Percentiles rank a stretch among this genome's conserved stretches.
These are phyloP conservation scores for Thymelicus sylvestris DNA, from an alignment of 2,888 invertebrate species.

Conservation along the genomic window DNA sequence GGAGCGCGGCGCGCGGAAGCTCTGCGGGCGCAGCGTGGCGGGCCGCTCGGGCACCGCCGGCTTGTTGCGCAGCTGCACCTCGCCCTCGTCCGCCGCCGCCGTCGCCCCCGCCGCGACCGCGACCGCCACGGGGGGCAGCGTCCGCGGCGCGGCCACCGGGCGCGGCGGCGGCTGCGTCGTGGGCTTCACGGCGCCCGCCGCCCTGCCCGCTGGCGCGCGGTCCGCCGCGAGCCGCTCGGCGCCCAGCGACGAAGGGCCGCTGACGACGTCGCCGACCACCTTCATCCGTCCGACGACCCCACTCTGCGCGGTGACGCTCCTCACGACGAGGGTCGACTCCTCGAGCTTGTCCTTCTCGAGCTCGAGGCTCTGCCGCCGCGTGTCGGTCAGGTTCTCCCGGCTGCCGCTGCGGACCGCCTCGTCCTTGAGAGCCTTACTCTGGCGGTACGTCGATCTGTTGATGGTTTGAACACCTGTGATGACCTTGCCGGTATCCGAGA, in stretches of 20 bases:
- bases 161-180: slow-evolving; percentile 82
- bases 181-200: slow-evolving; percentile 77
- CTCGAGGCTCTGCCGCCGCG: slow-evolving; percentile 83
- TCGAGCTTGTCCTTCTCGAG: slow-evolving; percentile 79
- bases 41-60: slow-evolving; percentile 93
- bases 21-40: slow-evolving; percentile 86
- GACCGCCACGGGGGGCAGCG: slow-evolving; percentile 48
- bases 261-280: slow-evolving; percentile 61
- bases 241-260: slow-evolving; percentile 70
- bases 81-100: slow-evolving; percentile 56
- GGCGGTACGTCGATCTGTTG: slow-evolving; percentile 84
- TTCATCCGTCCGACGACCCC: slow-evolving; percentile 74
- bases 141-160: slow-evolving; percentile 80
- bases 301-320: slow-evolving; percentile 74
- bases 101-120: no score
- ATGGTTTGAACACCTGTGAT: slow-evolving; percentile 85
- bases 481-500: slow-evolving; percentile 77
- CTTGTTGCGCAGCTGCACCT: slow-evolving; percentile 86
- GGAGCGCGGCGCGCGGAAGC: slow-evolving; percentile 75
- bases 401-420: slow-evolving; percentile 70
- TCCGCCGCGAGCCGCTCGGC: slow-evolving; percentile 47
- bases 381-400: slow-evolving; percentile 73
- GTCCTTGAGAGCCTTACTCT: slow-evolving; percentile 77
- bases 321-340: slow-evolving; percentile 66
- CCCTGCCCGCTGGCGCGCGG: slow-evolving; percentile 72